A percentile compares a stretch with the other conserved stretches of the same genome.
phyloP scores from a whole-genome alignment of 2,113 vertebrate species.

The Cathartes aura region DNA sequence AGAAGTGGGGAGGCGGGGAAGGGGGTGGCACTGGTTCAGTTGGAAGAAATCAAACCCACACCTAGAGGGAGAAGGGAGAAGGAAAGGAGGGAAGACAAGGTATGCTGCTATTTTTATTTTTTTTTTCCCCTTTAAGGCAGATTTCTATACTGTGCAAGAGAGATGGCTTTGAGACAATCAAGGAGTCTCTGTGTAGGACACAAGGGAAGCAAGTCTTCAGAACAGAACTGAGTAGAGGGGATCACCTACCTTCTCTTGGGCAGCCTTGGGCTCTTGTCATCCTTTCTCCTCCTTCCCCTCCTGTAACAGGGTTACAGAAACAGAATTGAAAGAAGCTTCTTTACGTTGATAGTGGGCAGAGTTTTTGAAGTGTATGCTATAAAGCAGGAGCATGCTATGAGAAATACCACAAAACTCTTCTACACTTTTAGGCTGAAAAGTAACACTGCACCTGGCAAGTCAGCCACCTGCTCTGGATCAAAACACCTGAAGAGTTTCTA shows the following conservation, averaged over 20 bases:
- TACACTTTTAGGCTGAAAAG: neutral
- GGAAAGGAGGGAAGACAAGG: neutral
- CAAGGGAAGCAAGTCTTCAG: neutral
- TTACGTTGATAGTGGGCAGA: neutral
- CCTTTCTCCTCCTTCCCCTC: conserved; percentile 94
- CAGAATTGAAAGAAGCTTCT: neutral
- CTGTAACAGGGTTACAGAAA: conserved; percentile 71
- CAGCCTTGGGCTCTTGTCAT: conserved; percentile 94
- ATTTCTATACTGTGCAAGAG: neutral
- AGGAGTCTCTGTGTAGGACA: neutral
- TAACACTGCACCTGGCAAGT: neutral
- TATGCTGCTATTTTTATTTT: neutral
- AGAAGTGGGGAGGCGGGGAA: neutral
- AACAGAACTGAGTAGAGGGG: neutral
- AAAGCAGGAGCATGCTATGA: neutral
- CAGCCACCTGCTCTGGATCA: neutral
- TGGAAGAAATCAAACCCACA: neutral
- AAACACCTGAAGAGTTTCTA: neutral
- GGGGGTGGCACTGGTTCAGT: neutral
- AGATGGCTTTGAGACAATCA: neutral
- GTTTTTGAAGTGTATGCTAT: neutral
- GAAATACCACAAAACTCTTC: neutral
- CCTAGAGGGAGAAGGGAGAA: neutral
- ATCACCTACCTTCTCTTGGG: conserved; percentile 90
- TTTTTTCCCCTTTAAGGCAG: neutral